Evolutionary conservation across 1,140 invertebrate genomes (phyloP), one percentile per base, ranked within the genome.

Genomic region (Pseudobourletiella spinata): DNA sequence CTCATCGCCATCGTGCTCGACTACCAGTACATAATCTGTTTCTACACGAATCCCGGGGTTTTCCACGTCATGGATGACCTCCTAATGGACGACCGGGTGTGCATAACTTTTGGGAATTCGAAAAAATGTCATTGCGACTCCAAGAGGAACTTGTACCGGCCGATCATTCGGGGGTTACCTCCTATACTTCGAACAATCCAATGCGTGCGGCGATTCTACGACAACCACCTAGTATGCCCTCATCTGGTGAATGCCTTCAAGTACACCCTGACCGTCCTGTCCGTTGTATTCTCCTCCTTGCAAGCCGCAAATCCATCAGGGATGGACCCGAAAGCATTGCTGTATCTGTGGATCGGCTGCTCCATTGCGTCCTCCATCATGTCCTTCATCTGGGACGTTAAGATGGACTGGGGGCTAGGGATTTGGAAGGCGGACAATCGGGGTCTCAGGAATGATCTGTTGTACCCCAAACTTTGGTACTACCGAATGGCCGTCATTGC

Each of bases 151-250:
- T 26, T 3, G 2, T 51, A 51, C 56, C 80, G 90, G 15, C 85
- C 91, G 2, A 76, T 97, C 15, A 86, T 98, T 0, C 87, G 87
- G 71, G 88, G 89, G 70, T 73, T 99, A 4, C 96, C 97, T 0
- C 94, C 96, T 0, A 98, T 94, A 91, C 94, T 95, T 71, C 85
- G 96, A 50, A 98, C 99, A 77, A 89, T 94, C 20, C 97, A 99
- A 75, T 99, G 97, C 71, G 74, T 99, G 8, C 80, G 97, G 1
- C 87, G 97, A 68, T 99, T 98, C 76, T 75, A 85, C 1, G 90
- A 93, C 73, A 87, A 87, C 0, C 82, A 82, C 66, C 89, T 96
- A 72, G 86, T 86, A 1, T 97, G 96, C 77, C 95, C 95, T 0
- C 95, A 98, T 78, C 76, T 93, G 29, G 90, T 89, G 0, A 99